These are phyloP conservation scores for Pseudoatta argentina DNA, from an alignment of 1,140 invertebrate genomes.

Conservation along the genomic window DNA sequence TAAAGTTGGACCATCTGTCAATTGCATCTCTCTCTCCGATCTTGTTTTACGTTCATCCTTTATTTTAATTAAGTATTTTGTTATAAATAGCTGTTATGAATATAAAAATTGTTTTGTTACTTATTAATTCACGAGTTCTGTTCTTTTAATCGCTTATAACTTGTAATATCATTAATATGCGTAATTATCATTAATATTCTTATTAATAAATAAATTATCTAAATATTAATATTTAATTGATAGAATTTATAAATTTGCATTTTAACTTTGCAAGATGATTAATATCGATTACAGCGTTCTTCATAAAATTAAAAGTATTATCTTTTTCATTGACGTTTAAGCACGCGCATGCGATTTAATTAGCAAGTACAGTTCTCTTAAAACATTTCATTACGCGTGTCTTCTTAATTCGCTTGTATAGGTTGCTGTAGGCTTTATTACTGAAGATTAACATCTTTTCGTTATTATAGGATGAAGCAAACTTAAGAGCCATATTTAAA, in stretches of 20 bases:
- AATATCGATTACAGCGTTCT: neutral
- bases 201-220: slow-evolving; percentile 19
- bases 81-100: slow-evolving; percentile 13
- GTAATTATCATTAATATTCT: neutral
- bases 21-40: neutral
- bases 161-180: neutral
- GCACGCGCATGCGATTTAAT: neutral
- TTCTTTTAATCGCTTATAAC: neutral
- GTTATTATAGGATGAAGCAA: slow-evolving; percentile 2
- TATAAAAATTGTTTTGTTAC: slow-evolving; percentile 34
- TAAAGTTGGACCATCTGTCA: neutral
- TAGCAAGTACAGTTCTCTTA: neutral
- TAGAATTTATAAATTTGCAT: neutral
- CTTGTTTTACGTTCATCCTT: neutral
- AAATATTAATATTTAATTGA: neutral
- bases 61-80: slow-evolving; percentile 23
- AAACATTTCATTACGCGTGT: slow-evolving; percentile 15
- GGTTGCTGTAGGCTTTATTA: neutral
- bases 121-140: neutral
- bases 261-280: neutral
- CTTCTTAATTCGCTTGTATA: slow-evolving; percentile 5
- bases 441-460: neutral
- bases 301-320: neutral
- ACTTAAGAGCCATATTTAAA: neutral
- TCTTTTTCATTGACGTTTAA: neutral